A percentile compares a stretch with the other conserved stretches of the same genome.
Conservation (phyloP, 2,888 invertebrate genomes). For the Phortica magna region DNA sequence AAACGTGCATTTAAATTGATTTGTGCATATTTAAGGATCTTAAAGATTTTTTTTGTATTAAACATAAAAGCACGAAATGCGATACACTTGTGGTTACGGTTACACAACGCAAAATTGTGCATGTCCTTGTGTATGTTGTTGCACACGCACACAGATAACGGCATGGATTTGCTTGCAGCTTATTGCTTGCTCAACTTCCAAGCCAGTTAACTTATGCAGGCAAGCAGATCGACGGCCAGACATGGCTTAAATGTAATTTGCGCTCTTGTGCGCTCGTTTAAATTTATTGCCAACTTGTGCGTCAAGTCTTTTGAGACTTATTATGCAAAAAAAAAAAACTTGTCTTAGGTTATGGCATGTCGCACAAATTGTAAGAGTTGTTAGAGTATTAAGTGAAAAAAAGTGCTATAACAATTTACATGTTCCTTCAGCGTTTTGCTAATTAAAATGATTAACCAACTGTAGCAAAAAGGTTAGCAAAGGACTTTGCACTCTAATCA, state of each 20-base stretch:
- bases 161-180: neutral
- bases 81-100: neutral
- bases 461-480: neutral
- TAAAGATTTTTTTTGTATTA: neutral
- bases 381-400: neutral
- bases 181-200: neutral
- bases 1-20: neutral
- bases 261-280: neutral
- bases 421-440: neutral
- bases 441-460: neutral
- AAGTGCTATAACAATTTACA: too few relatives aligned
- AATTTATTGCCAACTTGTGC: slow-evolving; percentile 75
- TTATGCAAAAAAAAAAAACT: slow-evolving; percentile 85
- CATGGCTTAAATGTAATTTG: neutral
- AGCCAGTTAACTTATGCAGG: too few relatives aligned
- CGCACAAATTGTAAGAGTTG: too few relatives aligned
- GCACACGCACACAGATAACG: neutral
- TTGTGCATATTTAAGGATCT: neutral
- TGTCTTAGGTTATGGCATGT: slow-evolving; percentile 82
- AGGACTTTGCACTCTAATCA: neutral
- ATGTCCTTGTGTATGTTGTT: neutral
- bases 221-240: too few relatives aligned
- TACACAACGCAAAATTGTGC: neutral
- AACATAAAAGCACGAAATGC: neutral
- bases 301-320: slow-evolving; percentile 88